phyloP scores from a whole-genome alignment of 2,113 vertebrate species.

The Artemisiospiza belli region DNA sequence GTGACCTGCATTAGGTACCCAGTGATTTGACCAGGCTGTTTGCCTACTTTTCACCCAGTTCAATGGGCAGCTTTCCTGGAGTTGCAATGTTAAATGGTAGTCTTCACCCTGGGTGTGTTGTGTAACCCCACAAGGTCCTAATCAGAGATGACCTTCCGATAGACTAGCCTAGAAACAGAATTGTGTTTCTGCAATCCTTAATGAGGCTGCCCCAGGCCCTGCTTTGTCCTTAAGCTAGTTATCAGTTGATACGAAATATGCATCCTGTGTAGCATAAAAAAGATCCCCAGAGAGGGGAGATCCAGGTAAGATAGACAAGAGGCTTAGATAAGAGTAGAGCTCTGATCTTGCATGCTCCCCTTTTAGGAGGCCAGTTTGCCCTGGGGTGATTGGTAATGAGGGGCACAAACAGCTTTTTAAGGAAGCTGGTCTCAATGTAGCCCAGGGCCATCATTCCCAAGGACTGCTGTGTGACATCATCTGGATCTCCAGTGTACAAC shows the following conservation, averaged over 20 bases:
- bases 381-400: slow-evolving; percentile 5
- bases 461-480: neutral
- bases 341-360: neutral
- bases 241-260: neutral
- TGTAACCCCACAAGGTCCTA: neutral
- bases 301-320: neutral
- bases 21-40: neutral
- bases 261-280: neutral
- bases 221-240: neutral
- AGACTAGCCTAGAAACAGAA: neutral
- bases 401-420: neutral
- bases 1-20: neutral
- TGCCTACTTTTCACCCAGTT: neutral
- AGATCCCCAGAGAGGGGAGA: neutral
- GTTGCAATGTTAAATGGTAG: neutral
- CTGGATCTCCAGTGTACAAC: neutral
- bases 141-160: neutral
- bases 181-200: neutral
- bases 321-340: neutral
- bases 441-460: neutral
- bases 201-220: neutral
- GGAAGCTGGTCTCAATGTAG: neutral
- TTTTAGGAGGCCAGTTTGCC: neutral
- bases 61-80: neutral
- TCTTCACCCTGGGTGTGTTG: neutral